Conservation (phyloP, 2,888 invertebrate genomes). For the Heteromurus nitidus region DNA sequence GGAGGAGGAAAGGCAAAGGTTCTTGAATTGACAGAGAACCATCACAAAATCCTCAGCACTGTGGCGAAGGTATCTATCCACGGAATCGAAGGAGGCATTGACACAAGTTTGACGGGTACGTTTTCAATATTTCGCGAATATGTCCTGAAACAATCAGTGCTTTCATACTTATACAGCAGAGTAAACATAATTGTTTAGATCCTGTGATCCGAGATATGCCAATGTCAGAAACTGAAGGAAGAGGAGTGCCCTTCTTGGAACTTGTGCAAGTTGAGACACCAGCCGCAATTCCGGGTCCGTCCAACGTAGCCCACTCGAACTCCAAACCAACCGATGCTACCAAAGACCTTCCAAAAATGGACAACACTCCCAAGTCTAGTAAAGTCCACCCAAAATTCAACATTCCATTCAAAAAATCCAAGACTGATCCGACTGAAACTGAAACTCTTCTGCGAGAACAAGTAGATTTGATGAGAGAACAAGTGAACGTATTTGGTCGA, state of each 20-base stretch:
- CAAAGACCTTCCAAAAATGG: background rate
- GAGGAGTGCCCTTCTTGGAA: no score
- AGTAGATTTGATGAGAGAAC: slow-evolving; percentile 3
- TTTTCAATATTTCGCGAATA: background rate
- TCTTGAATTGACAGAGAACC: background rate
- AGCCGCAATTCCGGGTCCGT: background rate
- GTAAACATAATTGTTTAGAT: background rate
- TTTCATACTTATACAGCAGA: background rate
- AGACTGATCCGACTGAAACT: background rate
- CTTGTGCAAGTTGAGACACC: no score
- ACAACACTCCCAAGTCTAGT: background rate
- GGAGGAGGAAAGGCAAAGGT: slow-evolving; percentile 29
- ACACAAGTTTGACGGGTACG: background rate
- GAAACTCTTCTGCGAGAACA: slow-evolving; percentile 10
- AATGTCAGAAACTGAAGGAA: no score
- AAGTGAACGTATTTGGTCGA: background rate
- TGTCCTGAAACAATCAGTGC: background rate
- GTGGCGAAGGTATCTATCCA: slow-evolving; percentile 1
- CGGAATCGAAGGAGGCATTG: slow-evolving; percentile 46
- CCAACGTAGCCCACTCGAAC: background rate
- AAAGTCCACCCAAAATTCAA: background rate
- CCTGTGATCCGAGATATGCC: no score
- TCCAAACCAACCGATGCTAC: background rate
- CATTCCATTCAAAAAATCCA: background rate
- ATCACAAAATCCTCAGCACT: background rate